Evolutionary conservation across 1,140 invertebrate genomes (phyloP), one percentile per base, ranked within the genome.

Genomic region (Hetaerina americana): DNA sequence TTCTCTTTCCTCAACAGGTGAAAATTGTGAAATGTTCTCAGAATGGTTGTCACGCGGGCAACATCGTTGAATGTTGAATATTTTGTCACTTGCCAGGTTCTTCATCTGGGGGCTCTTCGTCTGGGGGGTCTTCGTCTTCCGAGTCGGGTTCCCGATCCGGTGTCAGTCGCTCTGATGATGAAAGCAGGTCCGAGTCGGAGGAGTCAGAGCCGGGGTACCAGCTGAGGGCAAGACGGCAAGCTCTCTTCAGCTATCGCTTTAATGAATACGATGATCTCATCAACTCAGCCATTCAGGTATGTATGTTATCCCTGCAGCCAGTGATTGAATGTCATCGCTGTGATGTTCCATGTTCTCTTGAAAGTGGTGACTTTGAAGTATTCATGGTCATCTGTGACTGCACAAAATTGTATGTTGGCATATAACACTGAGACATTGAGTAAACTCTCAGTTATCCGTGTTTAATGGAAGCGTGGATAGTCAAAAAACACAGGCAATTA

Each of bases 201-300:
- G 77, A 80, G 5, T 84, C 84, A 22, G 92, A 91, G 74, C 91
- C 90, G 0, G 90, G 94, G 72, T 94, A 94, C 81, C 88, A 93
- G 75, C 80, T 94, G 74, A 84, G 92, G 6, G 89, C 91, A 77
- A 84, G 92, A 24, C 82, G 89, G 15, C 85, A 87, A 76, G 84
- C 87, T 68, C 89, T 90, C 25, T 88, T 93, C 66, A 95, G 89
- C 75, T 86, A 87, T 70, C 83, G 84, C 75, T 92, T 95, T 75
- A 93, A 94, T 78, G 94, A 97, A 78, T 98, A 93, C 80, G 95
- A 97, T 80, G 91, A 96, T 22, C 87, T 97, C 76, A 97, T 97
- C 67, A 92, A 94, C 78, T 93, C 91, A 68, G 95, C 95, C 15
- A 92, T 97, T 71, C 88, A 93, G 81, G 89, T 88, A 80, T 78